Evolutionary conservation across 2,113 vertebrate species (phyloP), one percentile per base, ranked within the genome.

Genomic region (Progne subis): DNA sequence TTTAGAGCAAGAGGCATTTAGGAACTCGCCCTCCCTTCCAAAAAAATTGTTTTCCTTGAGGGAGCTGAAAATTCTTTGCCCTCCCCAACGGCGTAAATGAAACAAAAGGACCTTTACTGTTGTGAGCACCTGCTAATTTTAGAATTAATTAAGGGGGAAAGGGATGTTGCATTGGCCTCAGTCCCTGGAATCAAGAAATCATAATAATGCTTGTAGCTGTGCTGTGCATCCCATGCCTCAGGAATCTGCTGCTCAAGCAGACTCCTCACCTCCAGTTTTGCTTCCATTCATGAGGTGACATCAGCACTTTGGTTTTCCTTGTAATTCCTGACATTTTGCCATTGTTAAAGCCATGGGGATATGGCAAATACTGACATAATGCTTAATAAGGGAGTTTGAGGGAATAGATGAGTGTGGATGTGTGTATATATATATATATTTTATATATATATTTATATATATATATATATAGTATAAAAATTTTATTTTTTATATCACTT

Each of bases 261-360:
- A 6, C 0, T 23, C 41, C 52, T 52, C 90, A 26, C 34, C 55
- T 55, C 56, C 44, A 23, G 23, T 20, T 76, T 64, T 60, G 8
- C 24, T 50, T 67, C 37, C 43, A 41, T 64, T 57, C 82, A 37
- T 4, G 12, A 57, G 23, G 14, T 23, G 53, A 65, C 63, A 31
- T 65, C 61, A 85, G 24, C 11, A 9, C 34, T 83, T 12, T 28
- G 49, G 2, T 55, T 89, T 65, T 77, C 57, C 63, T 67, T 31
- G 34, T 17, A 12, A 34, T 92, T 88, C 81, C 55, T 88, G 95
- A 80, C 56, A 60, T 88, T 81, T 88, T 90, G 60, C 52, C n/a
- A 5, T 49, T 6, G 24, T 11, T 21, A 80, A 93, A 93, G 34
- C 71, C 52, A 0, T 4, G 19, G 47, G 60, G 68, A 46, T 75